These are phyloP conservation scores for Heliconius aoede DNA, from an alignment of 2,888 invertebrate genomes.

Conservation along the genomic window DNA sequence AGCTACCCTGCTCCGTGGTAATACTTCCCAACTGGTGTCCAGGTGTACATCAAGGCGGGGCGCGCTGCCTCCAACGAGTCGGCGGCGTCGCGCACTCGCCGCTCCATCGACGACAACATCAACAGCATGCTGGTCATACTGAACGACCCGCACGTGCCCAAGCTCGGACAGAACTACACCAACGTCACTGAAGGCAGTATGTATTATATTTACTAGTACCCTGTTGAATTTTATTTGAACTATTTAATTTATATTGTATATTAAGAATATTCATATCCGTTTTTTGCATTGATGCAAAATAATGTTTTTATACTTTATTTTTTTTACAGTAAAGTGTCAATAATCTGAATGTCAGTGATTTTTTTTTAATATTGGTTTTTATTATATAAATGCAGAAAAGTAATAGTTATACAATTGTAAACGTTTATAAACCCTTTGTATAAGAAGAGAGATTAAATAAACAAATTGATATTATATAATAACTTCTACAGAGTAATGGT, in stretches of 20 bases:
- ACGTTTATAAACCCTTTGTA: too few species aligned
- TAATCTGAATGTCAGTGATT: too few species aligned
- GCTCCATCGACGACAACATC: conserved; percentile 64
- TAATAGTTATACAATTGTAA: not conserved
- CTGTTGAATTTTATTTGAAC: too few species aligned
- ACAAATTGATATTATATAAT: not conserved
- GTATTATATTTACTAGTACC: conserved; percentile 21
- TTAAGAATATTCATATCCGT: not conserved
- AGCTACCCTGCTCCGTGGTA: too few species aligned
- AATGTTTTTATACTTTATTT: too few species aligned
- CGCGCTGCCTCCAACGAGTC: conserved; percentile 44
- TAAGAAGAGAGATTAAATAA: not conserved
- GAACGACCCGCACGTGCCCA: conserved; percentile 60
- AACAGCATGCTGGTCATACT: conserved; percentile 73
- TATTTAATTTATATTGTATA: not conserved
- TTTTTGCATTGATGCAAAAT: not conserved
- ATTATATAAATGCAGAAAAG: not conserved
- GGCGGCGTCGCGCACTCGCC: conserved; percentile 52
- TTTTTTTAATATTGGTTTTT: too few species aligned
- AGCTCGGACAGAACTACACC: conserved; percentile 57
- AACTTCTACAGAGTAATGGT: not conserved
- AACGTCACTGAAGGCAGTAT: conserved; percentile 63
- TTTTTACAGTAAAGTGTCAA: too few species aligned
- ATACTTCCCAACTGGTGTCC: too few species aligned
- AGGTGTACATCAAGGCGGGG: conserved; percentile 69